Evolutionary conservation across 2,797 vertebrate genomes (phyloP).

Genomic region (Zenarchopterus dispar): DNA sequence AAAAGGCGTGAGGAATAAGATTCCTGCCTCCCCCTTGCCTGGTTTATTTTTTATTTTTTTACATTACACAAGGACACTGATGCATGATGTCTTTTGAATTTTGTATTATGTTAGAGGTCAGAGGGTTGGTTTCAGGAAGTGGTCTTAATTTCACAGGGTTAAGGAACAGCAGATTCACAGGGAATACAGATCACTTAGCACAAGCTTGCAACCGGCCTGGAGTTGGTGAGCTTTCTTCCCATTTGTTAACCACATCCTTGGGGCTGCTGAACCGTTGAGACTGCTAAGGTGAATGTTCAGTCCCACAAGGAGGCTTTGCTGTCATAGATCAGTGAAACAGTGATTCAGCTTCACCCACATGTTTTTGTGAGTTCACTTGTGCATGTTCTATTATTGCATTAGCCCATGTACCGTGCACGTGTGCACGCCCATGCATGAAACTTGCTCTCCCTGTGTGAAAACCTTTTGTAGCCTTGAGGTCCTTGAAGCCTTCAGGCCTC

Average conservation of each 20-base stretch:
- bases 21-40: slow-evolving; percentile 77
- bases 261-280: slow-evolving; percentile 88
- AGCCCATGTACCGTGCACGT: slow-evolving; percentile 18
- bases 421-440: slow-evolving; percentile 16
- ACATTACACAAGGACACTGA: slow-evolving; percentile 96
- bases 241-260: slow-evolving; percentile 98
- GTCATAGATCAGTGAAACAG: slow-evolving; percentile 85
- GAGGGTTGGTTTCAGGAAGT: slow-evolving; percentile 93
- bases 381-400: slow-evolving; percentile 66
- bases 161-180: slow-evolving; percentile 98
- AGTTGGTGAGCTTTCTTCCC: slow-evolving; percentile 83
- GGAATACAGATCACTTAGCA: slow-evolving; percentile 99
- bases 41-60: slow-evolving; percentile 70
- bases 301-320: slow-evolving; percentile 86
- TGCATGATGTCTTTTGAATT: slow-evolving; percentile 99
- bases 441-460: slow-evolving; percentile 60
- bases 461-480: slow-evolving; percentile 33
- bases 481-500: slow-evolving; percentile 24
- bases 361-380: slow-evolving; percentile 68
- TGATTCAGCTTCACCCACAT: slow-evolving; percentile 74
- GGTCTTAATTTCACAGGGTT: slow-evolving; percentile 99
- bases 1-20: slow-evolving; percentile 82
- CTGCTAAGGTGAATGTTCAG: slow-evolving; percentile 85
- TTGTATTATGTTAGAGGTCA: slow-evolving; percentile 97
- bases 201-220: slow-evolving; percentile 87